Evolutionary conservation across 2,113 vertebrate genomes (phyloP).

Genomic region (Diadophis punctatus): DNA sequence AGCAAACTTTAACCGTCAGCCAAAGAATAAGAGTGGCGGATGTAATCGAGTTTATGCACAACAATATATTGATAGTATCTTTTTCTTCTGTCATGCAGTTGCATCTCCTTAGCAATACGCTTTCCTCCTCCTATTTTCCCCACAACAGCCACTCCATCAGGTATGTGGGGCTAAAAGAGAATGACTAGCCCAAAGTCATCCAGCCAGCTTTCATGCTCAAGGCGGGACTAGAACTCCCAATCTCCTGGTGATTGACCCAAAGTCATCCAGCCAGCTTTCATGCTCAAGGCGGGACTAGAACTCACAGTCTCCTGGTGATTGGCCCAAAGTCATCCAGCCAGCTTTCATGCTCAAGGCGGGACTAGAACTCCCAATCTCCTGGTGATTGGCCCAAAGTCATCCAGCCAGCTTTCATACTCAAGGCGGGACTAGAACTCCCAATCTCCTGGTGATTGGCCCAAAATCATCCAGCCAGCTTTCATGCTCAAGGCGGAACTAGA

Average conservation of each 20-base stretch:
- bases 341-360: no score
- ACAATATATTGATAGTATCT: background rate
- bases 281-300: no score
- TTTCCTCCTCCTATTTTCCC: background rate
- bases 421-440: background rate
- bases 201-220: no score
- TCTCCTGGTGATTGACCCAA: no score
- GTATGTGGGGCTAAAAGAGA: background rate
- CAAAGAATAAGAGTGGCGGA: background rate
- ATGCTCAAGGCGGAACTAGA: no score
- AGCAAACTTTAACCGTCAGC: background rate
- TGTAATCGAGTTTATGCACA: background rate
- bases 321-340: no score
- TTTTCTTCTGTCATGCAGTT: background rate
- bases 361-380: background rate
- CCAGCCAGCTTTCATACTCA: background rate
- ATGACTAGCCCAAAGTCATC: background rate
- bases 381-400: background rate
- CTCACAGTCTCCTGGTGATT: no score
- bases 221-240: no score
- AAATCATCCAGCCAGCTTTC: no score
- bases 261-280: no score
- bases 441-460: background rate
- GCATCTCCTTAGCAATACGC: background rate
- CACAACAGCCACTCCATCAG: background rate